Evolutionary conservation across 2,888 invertebrate species (phyloP).

Genomic region (Caenorhabditis sp.): DNA sequence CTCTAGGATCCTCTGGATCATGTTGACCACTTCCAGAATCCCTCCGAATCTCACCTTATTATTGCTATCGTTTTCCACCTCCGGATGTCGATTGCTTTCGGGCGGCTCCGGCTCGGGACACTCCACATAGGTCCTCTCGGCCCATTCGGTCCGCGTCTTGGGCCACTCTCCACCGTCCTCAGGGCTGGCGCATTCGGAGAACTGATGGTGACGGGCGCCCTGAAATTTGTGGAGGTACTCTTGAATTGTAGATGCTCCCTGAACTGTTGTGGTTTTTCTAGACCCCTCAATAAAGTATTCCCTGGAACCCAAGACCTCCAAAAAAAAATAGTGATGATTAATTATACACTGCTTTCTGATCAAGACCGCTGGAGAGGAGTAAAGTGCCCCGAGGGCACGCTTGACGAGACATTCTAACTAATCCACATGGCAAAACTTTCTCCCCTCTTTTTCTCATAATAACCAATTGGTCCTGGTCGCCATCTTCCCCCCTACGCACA

Average conservation of each 20-base stretch:
- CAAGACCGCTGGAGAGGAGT: neutral
- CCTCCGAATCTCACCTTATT: conserved; percentile 69
- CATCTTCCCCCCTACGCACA: conserved; percentile 9
- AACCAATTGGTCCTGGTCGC: neutral
- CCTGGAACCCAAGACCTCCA: neutral
- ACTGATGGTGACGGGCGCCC: conserved; percentile 69
- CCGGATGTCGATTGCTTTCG: conserved; percentile 68
- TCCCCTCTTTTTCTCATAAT: conserved; percentile 8
- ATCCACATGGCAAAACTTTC: neutral
- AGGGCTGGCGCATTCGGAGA: conserved; percentile 71
- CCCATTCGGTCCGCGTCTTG: conserved; percentile 61
- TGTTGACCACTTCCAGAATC: too few species aligned
- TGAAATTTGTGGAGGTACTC: conserved; percentile 48
- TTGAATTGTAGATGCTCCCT: too few species aligned
- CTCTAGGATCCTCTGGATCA: too few species aligned
- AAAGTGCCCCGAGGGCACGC: conserved; percentile 60
- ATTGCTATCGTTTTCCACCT: conserved; percentile 72
- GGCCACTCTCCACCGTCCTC: conserved; percentile 72
- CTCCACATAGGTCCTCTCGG: conserved; percentile 77
- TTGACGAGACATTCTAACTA: conserved; percentile 54
- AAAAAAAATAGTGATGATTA: conserved; percentile 30
- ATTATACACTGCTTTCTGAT: conserved; percentile 35
- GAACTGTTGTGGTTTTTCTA: too few species aligned
- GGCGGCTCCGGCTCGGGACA: conserved; percentile 77
- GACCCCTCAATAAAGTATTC: neutral